A percentile compares a stretch with the other conserved stretches of the same genome.
phyloP scores from a whole-genome alignment of 2,888 invertebrate genomes.

The Diarsia rubi region DNA sequence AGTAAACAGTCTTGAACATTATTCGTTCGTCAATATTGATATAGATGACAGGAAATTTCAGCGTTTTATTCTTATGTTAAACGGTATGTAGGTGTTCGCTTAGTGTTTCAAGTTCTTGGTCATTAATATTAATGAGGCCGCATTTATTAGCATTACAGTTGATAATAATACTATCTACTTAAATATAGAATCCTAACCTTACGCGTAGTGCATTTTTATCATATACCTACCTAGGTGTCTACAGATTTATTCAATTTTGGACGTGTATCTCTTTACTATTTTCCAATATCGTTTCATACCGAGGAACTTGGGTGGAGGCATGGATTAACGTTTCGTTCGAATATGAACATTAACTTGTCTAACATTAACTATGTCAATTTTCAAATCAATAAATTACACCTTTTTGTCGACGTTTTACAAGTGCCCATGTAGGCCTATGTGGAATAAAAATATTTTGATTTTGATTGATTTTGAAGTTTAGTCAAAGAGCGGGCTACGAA shows the following conservation, averaged over 20 bases:
- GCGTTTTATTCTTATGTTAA: conserved; percentile 17
- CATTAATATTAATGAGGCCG: conserved; percentile 13
- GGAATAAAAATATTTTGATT: no score
- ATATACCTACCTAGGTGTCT: no score
- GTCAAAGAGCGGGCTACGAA: no score
- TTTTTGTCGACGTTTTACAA: no score
- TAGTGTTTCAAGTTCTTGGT: conserved; percentile 30
- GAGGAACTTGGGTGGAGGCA: neutral
- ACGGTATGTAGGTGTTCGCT: neutral
- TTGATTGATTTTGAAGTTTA: no score
- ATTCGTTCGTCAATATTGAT: conserved; percentile 17
- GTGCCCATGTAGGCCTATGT: no score
- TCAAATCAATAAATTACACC: no score
- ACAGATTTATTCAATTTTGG: no score
- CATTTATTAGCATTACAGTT: conserved; percentile 3
- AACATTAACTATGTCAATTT: no score
- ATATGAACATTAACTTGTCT: neutral
- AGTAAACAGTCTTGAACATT: neutral
- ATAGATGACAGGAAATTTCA: conserved; percentile 26
- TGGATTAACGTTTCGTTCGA: neutral
- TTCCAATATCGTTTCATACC: neutral
- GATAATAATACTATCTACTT: neutral
- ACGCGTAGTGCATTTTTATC: neutral
- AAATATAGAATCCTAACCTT: neutral
- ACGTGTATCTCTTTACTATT: neutral